Conservation (phyloP, 2,113 vertebrate species). For the Cyanoramphus novaezelandiae region DNA sequence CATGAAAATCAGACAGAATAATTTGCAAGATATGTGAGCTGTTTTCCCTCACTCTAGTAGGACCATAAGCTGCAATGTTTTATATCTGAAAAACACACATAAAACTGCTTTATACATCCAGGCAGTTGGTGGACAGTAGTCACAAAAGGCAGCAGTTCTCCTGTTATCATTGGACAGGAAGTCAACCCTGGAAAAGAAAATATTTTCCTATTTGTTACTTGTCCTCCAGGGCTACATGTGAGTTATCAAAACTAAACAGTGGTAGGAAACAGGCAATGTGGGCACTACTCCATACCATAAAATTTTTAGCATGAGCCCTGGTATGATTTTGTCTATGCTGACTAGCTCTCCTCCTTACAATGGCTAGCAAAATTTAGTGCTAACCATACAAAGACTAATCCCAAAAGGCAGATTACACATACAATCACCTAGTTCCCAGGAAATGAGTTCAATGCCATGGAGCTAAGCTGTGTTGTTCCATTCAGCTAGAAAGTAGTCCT, state of each 20-base stretch:
- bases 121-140: neutral
- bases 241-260: neutral
- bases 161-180: neutral
- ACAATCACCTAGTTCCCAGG: neutral
- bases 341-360: neutral
- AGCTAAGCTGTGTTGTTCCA: neutral
- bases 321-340: neutral
- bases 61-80: neutral
- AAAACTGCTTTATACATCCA: neutral
- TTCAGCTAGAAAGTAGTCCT: neutral
- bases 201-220: neutral
- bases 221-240: neutral
- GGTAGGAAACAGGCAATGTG: neutral
- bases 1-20: neutral
- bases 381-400: neutral
- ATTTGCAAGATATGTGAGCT: neutral
- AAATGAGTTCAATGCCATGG: neutral
- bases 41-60: neutral
- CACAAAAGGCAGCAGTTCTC: neutral
- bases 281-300: neutral
- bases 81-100: neutral
- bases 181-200: neutral
- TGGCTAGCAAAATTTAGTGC: neutral
- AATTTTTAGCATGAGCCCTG: neutral
- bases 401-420: neutral